A percentile compares a stretch with the other conserved stretches of the same genome.
phyloP scores from a whole-genome alignment of 2,113 vertebrate species.

The Percina caprodes region DNA sequence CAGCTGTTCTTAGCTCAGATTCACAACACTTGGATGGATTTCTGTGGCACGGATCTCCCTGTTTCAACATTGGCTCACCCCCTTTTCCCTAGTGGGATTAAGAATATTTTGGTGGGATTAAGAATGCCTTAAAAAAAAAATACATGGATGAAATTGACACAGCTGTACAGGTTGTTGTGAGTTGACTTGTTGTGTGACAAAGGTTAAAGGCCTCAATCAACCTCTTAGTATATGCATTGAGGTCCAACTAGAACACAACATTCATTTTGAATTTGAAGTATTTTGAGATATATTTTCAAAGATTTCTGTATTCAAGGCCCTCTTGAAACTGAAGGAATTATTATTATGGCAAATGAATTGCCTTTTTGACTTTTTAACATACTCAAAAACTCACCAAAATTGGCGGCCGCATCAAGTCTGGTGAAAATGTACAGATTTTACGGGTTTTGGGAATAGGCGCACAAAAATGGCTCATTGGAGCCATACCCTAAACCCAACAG shows the following conservation, averaged over 20 bases:
- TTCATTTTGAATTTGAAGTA: not conserved
- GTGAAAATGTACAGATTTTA: too few relatives aligned
- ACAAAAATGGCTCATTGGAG: too few relatives aligned
- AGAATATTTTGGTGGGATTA: too few relatives aligned
- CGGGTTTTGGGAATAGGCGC: too few relatives aligned
- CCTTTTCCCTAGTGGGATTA: not conserved
- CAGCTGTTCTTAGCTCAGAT: conserved; percentile 10
- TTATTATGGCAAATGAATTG: too few relatives aligned
- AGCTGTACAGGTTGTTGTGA: not conserved
- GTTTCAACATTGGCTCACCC: not conserved
- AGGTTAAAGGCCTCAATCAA: not conserved
- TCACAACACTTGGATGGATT: conserved; percentile 16
- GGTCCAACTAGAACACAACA: not conserved
- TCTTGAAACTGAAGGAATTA: too few relatives aligned
- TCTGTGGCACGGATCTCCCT: not conserved
- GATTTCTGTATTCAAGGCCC: not conserved
- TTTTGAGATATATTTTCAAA: not conserved
- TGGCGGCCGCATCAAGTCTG: too few relatives aligned
- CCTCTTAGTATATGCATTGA: not conserved
- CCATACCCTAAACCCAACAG: too few relatives aligned
- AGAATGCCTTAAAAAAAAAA: too few relatives aligned
- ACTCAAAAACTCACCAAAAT: too few relatives aligned
- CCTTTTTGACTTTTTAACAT: too few relatives aligned
- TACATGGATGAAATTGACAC: not conserved
- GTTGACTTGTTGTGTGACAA: too few relatives aligned